Evolutionary conservation across 2,888 invertebrate species (phyloP).

Genomic region (Tachina lurida): DNA sequence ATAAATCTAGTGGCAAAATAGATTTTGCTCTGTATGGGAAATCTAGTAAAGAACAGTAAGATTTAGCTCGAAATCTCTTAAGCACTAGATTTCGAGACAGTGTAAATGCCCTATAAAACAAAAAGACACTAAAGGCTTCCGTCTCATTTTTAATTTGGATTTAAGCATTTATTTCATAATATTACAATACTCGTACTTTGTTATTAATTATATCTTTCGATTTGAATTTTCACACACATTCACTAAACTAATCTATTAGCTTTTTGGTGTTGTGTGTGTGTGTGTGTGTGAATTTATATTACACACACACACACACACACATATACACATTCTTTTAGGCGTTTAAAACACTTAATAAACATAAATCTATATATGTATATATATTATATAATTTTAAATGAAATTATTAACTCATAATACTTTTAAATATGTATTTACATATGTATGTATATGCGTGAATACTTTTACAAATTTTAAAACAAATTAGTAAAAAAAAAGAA

Average conservation of each 20-base stretch:
- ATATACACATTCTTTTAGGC: neutral
- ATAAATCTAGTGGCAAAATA: too few relatives aligned
- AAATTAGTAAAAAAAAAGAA: conserved; percentile 22
- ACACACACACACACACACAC: neutral
- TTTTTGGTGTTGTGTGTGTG: neutral
- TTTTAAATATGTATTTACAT: neutral
- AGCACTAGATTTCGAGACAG: too few relatives aligned
- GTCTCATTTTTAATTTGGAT: conserved; percentile 49
- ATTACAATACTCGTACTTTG: neutral
- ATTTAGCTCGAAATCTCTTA: too few relatives aligned
- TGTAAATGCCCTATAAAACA: too few relatives aligned
- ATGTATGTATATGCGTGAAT: neutral
- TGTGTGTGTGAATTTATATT: neutral
- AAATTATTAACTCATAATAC: conserved; percentile 24
- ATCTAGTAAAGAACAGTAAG: too few relatives aligned
- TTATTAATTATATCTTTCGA: neutral
- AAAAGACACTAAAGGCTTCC: neutral
- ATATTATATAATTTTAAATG: conserved; percentile 10
- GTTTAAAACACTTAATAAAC: conserved; percentile 31
- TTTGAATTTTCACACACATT: conserved; percentile 32
- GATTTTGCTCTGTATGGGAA: too few relatives aligned
- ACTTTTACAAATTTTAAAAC: conserved; percentile 62
- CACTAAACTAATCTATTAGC: conserved; percentile 35
- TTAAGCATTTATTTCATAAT: conserved; percentile 60
- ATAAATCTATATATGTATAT: conserved; percentile 42